These are phyloP conservation scores for Stichopus chloronotus DNA, from an alignment of 35 echinoderm and acorn worm genomes.

Conservation along the genomic window DNA sequence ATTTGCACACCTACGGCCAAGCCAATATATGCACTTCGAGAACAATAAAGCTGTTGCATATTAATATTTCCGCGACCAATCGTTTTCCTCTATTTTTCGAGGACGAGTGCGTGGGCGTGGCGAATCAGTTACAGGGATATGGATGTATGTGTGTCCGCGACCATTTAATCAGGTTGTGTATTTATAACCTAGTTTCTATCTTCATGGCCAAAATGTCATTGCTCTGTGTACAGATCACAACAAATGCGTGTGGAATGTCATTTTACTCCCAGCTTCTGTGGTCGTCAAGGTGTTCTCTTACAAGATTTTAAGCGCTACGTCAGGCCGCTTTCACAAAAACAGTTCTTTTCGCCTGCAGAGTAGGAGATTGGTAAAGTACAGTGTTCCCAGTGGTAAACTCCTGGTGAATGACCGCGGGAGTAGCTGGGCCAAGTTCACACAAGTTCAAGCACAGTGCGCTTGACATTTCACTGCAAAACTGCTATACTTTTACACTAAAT, in stretches of 20 bases:
- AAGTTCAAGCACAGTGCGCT: slow-evolving; percentile 65
- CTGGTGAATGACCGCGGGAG: slow-evolving; percentile 61
- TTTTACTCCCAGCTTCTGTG: slow-evolving; percentile 60
- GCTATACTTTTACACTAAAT: slow-evolving; percentile 52
- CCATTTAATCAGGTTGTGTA: slow-evolving; percentile 68
- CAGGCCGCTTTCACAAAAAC: slow-evolving; percentile 46
- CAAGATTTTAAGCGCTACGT: slow-evolving; percentile 59
- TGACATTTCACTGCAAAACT: slow-evolving; percentile 58
- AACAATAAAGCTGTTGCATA: slow-evolving; percentile 51
- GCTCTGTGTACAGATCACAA: slow-evolving; percentile 62
- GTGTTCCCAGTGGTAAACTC: slow-evolving; percentile 63
- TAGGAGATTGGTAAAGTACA: slow-evolving; percentile 65
- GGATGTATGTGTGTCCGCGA: slow-evolving; percentile 43
- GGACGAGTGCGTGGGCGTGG: slow-evolving; percentile 51
- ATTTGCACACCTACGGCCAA: slow-evolving; percentile 59
- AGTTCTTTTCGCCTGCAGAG: slow-evolving; percentile 56
- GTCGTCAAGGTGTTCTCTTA: slow-evolving; percentile 56
- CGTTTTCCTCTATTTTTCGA: background rate
- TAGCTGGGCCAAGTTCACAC: slow-evolving; percentile 67
- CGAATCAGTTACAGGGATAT: slow-evolving; percentile 33
- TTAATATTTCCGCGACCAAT: slow-evolving; percentile 43
- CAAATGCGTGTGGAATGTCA: slow-evolving; percentile 66
- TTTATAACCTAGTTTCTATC: slow-evolving; percentile 65
- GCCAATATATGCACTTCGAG: background rate
- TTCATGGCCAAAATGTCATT: slow-evolving; percentile 70